Evolutionary conservation across 2,113 vertebrate genomes (phyloP), one percentile per base, ranked within the genome.

Genomic region (Mixornis gularis): DNA sequence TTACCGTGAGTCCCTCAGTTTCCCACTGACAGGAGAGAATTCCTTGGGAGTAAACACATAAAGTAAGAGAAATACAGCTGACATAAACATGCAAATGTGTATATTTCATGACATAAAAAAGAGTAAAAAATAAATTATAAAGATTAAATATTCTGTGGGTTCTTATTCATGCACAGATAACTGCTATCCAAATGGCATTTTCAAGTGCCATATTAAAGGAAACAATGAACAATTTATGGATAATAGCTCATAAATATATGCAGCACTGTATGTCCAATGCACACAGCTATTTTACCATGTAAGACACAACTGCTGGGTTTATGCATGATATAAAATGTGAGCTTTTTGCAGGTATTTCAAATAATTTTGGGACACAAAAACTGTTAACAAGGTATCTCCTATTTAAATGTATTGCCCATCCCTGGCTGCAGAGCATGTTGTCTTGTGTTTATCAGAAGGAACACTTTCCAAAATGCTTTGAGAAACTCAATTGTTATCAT

Each of bases 401-500:
- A 71, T 87, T 95, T 70, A 82, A 87, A 93, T 69, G 79, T 25
- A 85, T 38, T 59, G 26, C 24, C 70, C 91, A 91, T 92, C 92
- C 52, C 44, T 89, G 84, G 34, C 81, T 89, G 90, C 53, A 86
- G 56, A 49, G 78, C 56, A 27, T 30, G 72, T 56, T 76, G 79
- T 86, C 79, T 90, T 34, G 52, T 72, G 89, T 92, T 97, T 97
- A 95, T 95, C 87, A 95, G 87, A 87, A 94, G 93, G 80, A 91
- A 88, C 70, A 32, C 83, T 97, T 97, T 96, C 68, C 87, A 90
- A 96, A 97, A 90, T 88, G 53, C 89, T 85, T 62, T 87, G 88
- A 96, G 92, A 97, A 96, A 87, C 32, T 72, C 79, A 55, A 81
- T 77, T 94, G 85, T 94, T 97, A 92, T 95, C 68, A 96, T 92